phyloP scores from a whole-genome alignment of 2,113 vertebrate genomes.

The Ranitomeya imitator region DNA sequence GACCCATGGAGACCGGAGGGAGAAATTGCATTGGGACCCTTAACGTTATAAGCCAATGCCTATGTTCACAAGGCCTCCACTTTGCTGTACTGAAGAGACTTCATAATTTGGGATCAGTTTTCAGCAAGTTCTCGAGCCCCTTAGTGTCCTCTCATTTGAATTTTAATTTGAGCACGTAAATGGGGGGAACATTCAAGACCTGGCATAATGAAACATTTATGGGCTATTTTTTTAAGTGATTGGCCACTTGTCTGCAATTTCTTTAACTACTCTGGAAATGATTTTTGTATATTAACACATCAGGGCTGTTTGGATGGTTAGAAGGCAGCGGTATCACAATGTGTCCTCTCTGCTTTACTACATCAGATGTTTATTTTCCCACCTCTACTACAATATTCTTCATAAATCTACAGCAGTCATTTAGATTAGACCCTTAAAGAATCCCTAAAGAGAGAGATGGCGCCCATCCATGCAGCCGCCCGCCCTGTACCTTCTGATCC shows the following conservation, averaged over 20 bases:
- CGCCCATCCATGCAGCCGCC: constrained; percentile 23
- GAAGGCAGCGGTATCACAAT: constrained; percentile 18
- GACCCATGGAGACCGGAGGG: too few species aligned
- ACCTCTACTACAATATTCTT: background rate
- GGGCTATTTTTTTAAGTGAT: constrained; percentile 58
- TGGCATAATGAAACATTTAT: constrained; percentile 28
- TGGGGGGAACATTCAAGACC: background rate
- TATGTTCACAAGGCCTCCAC: background rate
- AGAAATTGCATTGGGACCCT: too few species aligned
- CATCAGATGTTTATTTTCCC: background rate
- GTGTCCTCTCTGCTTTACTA: constrained; percentile 1
- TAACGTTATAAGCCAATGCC: too few species aligned
- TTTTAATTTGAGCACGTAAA: background rate
- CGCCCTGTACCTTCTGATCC: background rate
- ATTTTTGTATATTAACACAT: constrained; percentile 44
- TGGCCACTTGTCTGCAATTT: constrained; percentile 57
- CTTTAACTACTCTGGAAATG: constrained; percentile 55
- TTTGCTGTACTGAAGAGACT: background rate
- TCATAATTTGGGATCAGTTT: background rate
- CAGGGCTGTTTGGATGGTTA: constrained; percentile 59
- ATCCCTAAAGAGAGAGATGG: constrained; percentile 34
- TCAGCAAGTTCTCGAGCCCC: background rate
- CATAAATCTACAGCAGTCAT: constrained; percentile 27
- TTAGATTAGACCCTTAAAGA: constrained; percentile 13
- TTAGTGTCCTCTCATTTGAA: too few species aligned